Percentiles rank a stretch among this genome's conserved stretches.
These are phyloP conservation scores for Caiman crocodilus DNA, from an alignment of 2,797 vertebrate species.

Conservation along the genomic window DNA sequence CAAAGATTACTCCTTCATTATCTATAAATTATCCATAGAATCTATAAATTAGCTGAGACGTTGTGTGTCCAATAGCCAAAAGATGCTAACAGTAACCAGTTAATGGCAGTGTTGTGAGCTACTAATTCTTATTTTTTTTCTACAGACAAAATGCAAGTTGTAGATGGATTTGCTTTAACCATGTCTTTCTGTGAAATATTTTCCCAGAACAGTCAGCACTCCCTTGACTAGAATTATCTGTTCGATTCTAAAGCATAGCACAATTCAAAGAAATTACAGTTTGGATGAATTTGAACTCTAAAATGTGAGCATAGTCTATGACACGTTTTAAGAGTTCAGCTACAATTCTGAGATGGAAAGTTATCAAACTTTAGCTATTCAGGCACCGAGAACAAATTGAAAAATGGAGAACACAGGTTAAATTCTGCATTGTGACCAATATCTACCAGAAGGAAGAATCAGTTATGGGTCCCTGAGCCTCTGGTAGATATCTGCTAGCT, in stretches of 20 bases:
- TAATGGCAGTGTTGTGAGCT: neutral
- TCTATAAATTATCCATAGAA: neutral
- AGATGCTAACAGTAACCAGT: neutral
- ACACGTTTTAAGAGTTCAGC: neutral
- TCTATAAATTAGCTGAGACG: neutral
- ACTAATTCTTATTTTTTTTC: neutral
- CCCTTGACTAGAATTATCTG: neutral
- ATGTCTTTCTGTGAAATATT: neutral
- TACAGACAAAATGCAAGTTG: neutral
- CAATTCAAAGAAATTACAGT: neutral
- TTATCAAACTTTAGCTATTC: neutral
- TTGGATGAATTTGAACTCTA: neutral
- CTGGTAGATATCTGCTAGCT: neutral
- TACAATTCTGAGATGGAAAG: neutral
- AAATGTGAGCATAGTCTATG: neutral
- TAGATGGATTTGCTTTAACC: neutral
- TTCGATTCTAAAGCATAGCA: neutral
- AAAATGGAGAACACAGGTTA: neutral
- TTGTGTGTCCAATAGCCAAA: neutral
- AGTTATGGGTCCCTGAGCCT: neutral
- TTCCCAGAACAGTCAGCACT: neutral
- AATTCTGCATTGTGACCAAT: neutral
- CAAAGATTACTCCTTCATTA: neutral
- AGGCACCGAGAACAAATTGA: neutral
- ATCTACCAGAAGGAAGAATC: neutral